Evolutionary conservation across 2,888 invertebrate genomes (phyloP), one percentile per base, ranked within the genome.

Genomic region (Seira ritae): DNA sequence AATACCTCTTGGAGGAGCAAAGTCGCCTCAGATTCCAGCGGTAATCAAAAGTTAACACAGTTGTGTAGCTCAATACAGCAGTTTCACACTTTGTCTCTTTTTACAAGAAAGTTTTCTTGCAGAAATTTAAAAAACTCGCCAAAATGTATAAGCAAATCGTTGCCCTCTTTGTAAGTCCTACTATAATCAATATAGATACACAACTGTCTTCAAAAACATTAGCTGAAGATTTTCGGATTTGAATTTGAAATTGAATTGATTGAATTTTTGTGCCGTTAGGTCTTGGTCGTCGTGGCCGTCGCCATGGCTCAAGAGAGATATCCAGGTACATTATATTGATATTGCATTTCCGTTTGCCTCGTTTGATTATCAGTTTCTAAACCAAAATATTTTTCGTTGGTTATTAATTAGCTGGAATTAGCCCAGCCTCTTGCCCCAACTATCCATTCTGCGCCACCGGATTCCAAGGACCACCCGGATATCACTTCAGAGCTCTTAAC

Each of bases 401-500:
- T 22, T 31, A 2, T 31, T 31, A 31, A 31, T 8, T 31, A 31
- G 85, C 84, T n/a, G 85, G 85, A 17, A 70, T 86, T 24, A 66
- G 69, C 20, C 84, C 86, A 42, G 86, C 86, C 8, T 84, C 84
- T 19, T 86, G 86, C 78, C 86, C 86, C 17, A 86, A 86, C 71
- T 86, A 86, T 50, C 86, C 86, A 74, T 86, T 86, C 84, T 86
- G 86, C 67, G 72, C 76, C 60, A 80, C 20, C 73, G 86, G 86
- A 74, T 79, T 71, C 62, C 74, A 72, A 0, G 87, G 82, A 60
- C 88, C 88, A 42, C 66, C 81, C 15, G 88, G 88, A n/a, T 88
- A 88, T 68, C 24, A 66, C 55, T 88, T 88, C 69, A 24, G 80
- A 66, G 79, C 84, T 72, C 87, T 85, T 65, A 31, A 31, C 31